Conservation (phyloP, 1,140 invertebrate species). For the Heliconius eleuchia region DNA sequence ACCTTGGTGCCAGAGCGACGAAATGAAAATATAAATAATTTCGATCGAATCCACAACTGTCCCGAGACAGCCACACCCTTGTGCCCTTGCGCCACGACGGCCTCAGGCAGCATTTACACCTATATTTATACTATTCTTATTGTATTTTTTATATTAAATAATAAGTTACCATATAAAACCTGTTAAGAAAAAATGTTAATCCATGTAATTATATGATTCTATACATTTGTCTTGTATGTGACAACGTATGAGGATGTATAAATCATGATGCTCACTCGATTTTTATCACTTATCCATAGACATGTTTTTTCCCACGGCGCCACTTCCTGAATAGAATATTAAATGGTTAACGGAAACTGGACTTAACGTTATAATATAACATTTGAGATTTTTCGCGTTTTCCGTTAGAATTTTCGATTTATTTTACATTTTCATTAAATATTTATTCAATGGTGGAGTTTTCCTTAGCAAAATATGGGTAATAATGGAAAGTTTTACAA, state of each 20-base stretch:
- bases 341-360: constrained; percentile 39
- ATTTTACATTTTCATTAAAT: too few relatives aligned
- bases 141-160: neutral
- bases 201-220: constrained; percentile 26
- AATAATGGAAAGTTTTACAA: too few relatives aligned
- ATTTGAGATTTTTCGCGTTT: neutral
- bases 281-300: constrained; percentile 45
- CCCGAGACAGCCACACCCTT: too few relatives aligned
- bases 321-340: constrained; percentile 48
- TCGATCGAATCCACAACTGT: too few relatives aligned
- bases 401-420: too few relatives aligned
- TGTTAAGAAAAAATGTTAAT: constrained; percentile 16
- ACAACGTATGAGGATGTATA: constrained; percentile 43
- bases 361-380: neutral
- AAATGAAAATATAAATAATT: too few relatives aligned
- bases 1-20: too few relatives aligned
- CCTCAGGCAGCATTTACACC: too few relatives aligned
- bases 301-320: constrained; percentile 50
- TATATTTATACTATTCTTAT: too few relatives aligned
- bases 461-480: too few relatives aligned
- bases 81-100: too few relatives aligned
- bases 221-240: constrained; percentile 30
- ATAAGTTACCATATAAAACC: constrained; percentile 65
- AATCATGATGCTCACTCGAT: constrained; percentile 45
- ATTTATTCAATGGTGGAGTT: neutral